Base-by-base conservation (phyloP, 2,888 invertebrate species). In the Subacronicta megacephala region DNA sequence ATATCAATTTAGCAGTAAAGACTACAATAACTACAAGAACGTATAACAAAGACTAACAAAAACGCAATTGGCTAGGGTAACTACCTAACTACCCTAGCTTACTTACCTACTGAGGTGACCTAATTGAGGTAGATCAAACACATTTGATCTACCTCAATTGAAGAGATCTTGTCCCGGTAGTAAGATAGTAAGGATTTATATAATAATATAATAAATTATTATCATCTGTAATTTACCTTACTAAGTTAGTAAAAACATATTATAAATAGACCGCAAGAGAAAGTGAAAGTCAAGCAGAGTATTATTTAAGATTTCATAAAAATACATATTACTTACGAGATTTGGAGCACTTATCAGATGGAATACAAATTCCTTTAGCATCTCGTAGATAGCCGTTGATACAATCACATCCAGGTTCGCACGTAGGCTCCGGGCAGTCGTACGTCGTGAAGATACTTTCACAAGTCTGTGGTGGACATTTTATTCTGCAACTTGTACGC, bases 391-490 rank as follows among this genome's bases (percentile, higher is more conserved):
- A 62, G 0, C 38, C 55, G 13, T 65, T 36, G 2, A 45, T 7
- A 38, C 76, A 81, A 41, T 71, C 42, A 43, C 77, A 80, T 0
- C 77, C 76, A 7, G 63, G 62, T 12, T 71, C 36, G 17, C 76
- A 75, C 0, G 53, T 40, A 0, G 33, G 16, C 0, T 17, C 9
- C 0, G 0, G 16, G 13, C 73, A 69, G 4, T 10, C 0, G 7
- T 60, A 63, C 10, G 5, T 17, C 7, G 50, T 5, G 20, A 4
- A 61, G 1, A 74, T 53, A 33, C 73, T 75, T 0, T 66, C 57
- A 20, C 79, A 80, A 20, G 55, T 58, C 36, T 77, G 69, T 3
- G 74, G 75, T 3, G 77, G 75, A 52, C 77, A 78, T 4, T n/a
- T n/a, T 12, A 51, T 58, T 29, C 46, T 44, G 18, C 73, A 69